Base-by-base conservation (phyloP, 2,113 vertebrate species). In the Dermatemys mawii region DNA sequence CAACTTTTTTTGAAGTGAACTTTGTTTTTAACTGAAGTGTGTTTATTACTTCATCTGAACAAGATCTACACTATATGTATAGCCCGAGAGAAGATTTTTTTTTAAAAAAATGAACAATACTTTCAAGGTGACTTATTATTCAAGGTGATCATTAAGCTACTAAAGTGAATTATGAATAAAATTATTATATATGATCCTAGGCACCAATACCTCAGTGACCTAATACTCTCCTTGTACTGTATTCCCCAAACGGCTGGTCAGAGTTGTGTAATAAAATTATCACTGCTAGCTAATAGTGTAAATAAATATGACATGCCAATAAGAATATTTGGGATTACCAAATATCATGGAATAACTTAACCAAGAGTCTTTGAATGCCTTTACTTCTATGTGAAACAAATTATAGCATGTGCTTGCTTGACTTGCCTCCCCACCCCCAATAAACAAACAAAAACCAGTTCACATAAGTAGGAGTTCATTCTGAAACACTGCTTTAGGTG, bases 51-150 rank as follows among this genome's bases (percentile, higher is more conserved):
- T 86, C 80, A 87, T 79, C 63, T 76, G 57, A 70, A 53, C 82
- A 89, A 85, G 80, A 60, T 81, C 53, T 78, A 21, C 38, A 49
- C 54, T 81, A 81, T 67, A 63, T 63, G 53, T 93, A 89, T 57
- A 53, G 32, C 63, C 51, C 5, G 27, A 81, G 44, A 0, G 1
- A 76, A n/a, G n/a, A n/a, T n/a, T n/a, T n/a, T n/a, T n/a, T n/a
- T n/a, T 48, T 2, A 73, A 46, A 63, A 89, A 88, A 78, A 82
- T 22, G 78, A 83, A 93, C 55, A 46, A 8, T 86, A 7, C 51
- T 80, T 83, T 94, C 60, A 88, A 13, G 38, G 75, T 46, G 41
- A 49, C 79, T 82, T 88, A 51, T 32, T 95, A 84, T 86, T 51
- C 50, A 91, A 60, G 26, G 50, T 11, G 11, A 79, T 87, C 38